These are phyloP conservation scores for Helicoverpa zea DNA, from an alignment of 1,140 invertebrate genomes.

Conservation along the genomic window DNA sequence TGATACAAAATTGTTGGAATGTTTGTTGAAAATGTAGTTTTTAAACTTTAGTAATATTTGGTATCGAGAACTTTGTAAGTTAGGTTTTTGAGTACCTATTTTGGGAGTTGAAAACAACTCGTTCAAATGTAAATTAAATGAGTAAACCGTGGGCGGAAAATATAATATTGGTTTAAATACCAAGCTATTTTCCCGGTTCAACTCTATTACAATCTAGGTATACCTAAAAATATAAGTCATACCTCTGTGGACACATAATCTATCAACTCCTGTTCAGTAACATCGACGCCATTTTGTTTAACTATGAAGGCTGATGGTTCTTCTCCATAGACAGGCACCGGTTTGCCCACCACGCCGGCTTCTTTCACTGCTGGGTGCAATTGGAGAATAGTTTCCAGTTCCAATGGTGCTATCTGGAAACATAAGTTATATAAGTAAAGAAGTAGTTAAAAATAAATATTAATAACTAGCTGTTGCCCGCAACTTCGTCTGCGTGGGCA, in stretches of 20 bases:
- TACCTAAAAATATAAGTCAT: slow-evolving; percentile 6
- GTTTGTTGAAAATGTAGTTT: not conserved
- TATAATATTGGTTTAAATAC: too few relatives aligned
- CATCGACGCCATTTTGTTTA: slow-evolving; percentile 79
- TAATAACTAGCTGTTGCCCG: too few relatives aligned
- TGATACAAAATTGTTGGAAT: not conserved
- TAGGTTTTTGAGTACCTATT: too few relatives aligned
- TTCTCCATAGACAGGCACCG: slow-evolving; percentile 87
- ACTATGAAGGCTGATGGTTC: slow-evolving; percentile 90
- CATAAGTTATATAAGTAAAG: too few relatives aligned
- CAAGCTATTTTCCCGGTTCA: too few relatives aligned
- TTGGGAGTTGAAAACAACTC: too few relatives aligned
- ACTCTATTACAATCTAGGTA: too few relatives aligned
- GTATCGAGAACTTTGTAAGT: too few relatives aligned
- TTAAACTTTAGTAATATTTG: not conserved
- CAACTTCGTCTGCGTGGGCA: too few relatives aligned
- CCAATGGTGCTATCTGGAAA: slow-evolving; percentile 89
- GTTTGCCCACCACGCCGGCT: slow-evolving; percentile 91
- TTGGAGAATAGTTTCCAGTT: slow-evolving; percentile 90
- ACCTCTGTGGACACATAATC: slow-evolving; percentile 84
- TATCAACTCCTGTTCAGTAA: slow-evolving; percentile 87
- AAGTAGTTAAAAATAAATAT: too few relatives aligned
- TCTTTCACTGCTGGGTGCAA: slow-evolving; percentile 89
- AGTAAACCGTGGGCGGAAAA: too few relatives aligned
- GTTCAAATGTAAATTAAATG: too few relatives aligned